A percentile compares a stretch with the other conserved stretches of the same genome.
Conservation (phyloP, 2,888 invertebrate genomes). For the Campoletis raptor region DNA sequence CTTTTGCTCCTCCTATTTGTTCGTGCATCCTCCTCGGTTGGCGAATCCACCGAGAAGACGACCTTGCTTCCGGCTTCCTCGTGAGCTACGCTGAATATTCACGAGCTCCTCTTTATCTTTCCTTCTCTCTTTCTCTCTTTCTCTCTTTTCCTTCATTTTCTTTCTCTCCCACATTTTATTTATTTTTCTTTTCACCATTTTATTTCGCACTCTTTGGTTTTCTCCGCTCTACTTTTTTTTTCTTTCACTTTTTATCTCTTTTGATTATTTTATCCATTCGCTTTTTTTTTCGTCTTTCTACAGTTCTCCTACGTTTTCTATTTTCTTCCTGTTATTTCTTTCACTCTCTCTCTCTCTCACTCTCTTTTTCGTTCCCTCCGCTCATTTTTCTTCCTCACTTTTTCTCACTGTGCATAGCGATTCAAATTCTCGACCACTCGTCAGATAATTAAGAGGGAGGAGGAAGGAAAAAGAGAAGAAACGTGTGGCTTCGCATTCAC, state of each 20-base stretch:
- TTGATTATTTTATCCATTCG: background rate
- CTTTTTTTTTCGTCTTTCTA: background rate
- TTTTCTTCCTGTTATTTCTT: background rate
- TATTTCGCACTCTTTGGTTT: constrained; percentile 1
- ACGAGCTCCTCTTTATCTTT: constrained; percentile 56
- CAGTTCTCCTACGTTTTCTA: background rate
- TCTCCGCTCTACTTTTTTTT: constrained; percentile 29
- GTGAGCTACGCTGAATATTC: constrained; percentile 73
- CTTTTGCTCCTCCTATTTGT: constrained; percentile 35
- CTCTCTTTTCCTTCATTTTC: constrained; percentile 9
- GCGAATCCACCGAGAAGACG: constrained; percentile 54
- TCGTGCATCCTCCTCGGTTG: constrained; percentile 18
- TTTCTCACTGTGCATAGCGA: constrained; percentile 11
- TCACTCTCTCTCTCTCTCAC: constrained; percentile 23
- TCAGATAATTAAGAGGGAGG: background rate
- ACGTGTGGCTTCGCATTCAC: constrained; percentile 68
- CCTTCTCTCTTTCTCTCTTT: background rate
- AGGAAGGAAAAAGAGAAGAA: background rate
- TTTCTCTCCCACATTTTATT: background rate
- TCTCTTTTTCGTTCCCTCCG: background rate
- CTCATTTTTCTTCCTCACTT: background rate
- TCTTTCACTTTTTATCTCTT: background rate
- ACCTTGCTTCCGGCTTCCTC: constrained; percentile 73
- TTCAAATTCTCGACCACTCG: constrained; percentile 8
- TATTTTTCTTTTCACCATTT: constrained; percentile 25